Conservation (phyloP, 2,113 vertebrate species). For the Pyrgilauda ruficollis region DNA sequence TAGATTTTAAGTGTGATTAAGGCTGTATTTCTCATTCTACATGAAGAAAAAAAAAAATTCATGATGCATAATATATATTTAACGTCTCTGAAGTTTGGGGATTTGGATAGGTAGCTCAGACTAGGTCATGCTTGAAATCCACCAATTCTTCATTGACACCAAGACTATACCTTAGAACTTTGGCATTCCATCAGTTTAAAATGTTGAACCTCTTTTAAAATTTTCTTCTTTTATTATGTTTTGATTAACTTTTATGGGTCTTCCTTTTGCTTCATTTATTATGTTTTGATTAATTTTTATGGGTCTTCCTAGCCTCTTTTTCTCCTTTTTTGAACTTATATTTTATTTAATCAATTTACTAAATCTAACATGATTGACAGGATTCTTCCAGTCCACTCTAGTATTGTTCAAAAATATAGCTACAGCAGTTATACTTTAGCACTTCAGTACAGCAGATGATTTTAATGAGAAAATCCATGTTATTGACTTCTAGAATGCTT, state of each 20-base stretch:
- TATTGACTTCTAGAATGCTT: not conserved
- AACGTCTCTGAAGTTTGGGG: not conserved
- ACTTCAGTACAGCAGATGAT: not conserved
- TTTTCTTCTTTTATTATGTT: not conserved
- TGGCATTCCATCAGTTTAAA: not conserved
- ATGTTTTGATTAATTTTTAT: not conserved
- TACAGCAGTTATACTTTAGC: not conserved
- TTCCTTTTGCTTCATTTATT: not conserved
- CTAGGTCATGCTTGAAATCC: not conserved
- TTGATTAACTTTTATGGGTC: not conserved
- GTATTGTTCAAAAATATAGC: not conserved
- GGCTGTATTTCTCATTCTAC: not conserved
- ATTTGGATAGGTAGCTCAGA: not conserved
- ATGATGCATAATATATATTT: not conserved
- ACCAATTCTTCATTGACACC: not conserved
- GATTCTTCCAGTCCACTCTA: not conserved
- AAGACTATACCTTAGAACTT: not conserved
- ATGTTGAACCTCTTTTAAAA: not conserved
- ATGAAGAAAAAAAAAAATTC: not conserved
- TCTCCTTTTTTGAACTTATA: not conserved
- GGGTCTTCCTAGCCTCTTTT: not conserved
- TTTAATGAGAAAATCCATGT: not conserved
- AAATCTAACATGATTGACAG: not conserved
- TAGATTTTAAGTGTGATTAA: not conserved
- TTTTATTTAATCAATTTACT: not conserved